phyloP scores from a whole-genome alignment of 2,888 invertebrate species.

The Drosophila mettleri region DNA sequence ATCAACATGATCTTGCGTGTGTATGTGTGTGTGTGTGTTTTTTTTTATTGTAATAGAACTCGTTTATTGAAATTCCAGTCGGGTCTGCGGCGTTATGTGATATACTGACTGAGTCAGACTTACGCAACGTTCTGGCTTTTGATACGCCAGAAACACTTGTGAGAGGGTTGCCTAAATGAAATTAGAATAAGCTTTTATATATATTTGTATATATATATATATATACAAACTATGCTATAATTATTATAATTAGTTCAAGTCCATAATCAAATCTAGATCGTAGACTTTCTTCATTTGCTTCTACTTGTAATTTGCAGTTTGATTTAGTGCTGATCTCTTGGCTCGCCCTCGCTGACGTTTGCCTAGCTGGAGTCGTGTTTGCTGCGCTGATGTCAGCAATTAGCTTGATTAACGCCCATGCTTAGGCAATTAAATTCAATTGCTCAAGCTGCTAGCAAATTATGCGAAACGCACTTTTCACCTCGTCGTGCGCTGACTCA shows the following conservation, averaged over 20 bases:
- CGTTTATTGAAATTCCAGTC: slow-evolving; percentile 65
- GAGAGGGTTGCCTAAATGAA: slow-evolving; percentile 26
- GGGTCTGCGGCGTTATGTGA: slow-evolving; percentile 52
- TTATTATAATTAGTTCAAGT: not conserved
- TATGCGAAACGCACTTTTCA: slow-evolving; percentile 65
- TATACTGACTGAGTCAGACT: slow-evolving; percentile 58
- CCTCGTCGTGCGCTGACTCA: slow-evolving; percentile 44
- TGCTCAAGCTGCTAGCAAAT: slow-evolving; percentile 51
- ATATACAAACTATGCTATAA: not conserved
- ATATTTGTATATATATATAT: not conserved
- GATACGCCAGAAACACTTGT: slow-evolving; percentile 24
- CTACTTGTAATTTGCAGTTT: not conserved
- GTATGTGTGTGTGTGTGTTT: no score
- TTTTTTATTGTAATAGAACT: slow-evolving; percentile 54
- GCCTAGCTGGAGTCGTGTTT: slow-evolving; percentile 22
- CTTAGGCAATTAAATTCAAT: slow-evolving; percentile 63
- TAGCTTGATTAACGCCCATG: slow-evolving; percentile 64
- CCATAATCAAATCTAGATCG: not conserved
- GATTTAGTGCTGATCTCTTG: not conserved
- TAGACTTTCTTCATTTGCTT: no score
- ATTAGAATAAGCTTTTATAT: not conserved
- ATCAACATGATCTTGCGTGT: no score
- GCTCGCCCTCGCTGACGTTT: slow-evolving; percentile 39
- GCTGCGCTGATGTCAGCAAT: slow-evolving; percentile 65
- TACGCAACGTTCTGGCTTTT: slow-evolving; percentile 46